A percentile compares a stretch with the other conserved stretches of the same genome.
phyloP scores from a whole-genome alignment of 2,113 vertebrate species.

The Bothrops jararaca region DNA sequence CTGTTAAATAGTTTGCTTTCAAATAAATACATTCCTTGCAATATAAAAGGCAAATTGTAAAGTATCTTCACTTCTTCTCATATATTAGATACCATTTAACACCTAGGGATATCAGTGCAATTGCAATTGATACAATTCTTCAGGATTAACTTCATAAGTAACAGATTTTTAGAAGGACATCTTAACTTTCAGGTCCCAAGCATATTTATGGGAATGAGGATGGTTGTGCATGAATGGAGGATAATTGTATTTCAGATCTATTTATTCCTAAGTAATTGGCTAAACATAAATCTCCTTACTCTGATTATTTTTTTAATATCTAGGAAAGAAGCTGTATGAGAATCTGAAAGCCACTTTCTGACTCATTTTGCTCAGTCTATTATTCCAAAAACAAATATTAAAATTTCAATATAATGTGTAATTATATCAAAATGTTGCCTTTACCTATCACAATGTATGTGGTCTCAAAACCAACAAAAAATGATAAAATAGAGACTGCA shows the following conservation, averaged over 20 bases:
- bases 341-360: not conserved
- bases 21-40: not conserved
- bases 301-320: not conserved
- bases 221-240: not conserved
- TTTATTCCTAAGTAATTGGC: not conserved
- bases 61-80: not conserved
- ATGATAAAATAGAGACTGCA: slow-evolving; percentile 4
- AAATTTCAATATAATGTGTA: not conserved
- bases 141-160: not conserved
- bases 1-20: not conserved
- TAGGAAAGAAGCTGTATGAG: not conserved
- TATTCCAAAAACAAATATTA: not conserved
- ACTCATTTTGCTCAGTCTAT: not conserved
- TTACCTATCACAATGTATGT: not conserved
- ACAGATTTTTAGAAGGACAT: not conserved
- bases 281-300: not conserved
- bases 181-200: not conserved
- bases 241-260: not conserved
- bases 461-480: not conserved
- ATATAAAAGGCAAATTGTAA: not conserved
- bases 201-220: not conserved
- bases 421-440: not conserved
- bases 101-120: not conserved
- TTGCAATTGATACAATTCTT: not conserved
- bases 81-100: not conserved